phyloP scores from a whole-genome alignment of 2,888 invertebrate species.

The Celastrina argiolus region DNA sequence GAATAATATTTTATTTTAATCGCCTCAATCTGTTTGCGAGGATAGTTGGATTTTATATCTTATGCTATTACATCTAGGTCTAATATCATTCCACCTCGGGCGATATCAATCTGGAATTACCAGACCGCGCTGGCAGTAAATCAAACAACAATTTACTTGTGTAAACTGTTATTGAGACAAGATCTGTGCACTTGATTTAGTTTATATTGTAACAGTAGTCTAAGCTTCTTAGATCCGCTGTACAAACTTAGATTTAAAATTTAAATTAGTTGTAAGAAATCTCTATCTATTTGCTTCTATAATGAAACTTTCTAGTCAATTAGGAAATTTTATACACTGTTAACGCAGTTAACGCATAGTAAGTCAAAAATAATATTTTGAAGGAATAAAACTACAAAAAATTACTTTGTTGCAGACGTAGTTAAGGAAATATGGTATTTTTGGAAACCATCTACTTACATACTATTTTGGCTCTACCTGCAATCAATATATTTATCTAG shows the following conservation, averaged over 20 bases:
- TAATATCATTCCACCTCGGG: neutral
- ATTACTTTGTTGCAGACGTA: no score
- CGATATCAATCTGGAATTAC: slow-evolving; percentile 18
- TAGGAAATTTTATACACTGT: no score
- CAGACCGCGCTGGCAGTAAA: slow-evolving; percentile 14
- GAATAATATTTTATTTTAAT: slow-evolving; percentile 10
- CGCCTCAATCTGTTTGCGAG: neutral
- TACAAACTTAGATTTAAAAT: neutral
- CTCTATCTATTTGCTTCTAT: neutral
- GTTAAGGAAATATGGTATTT: no score
- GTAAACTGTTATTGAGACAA: slow-evolving; percentile 15
- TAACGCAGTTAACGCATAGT: no score
- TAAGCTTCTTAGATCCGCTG: slow-evolving; percentile 1
- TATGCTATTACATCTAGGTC: neutral
- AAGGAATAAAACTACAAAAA: no score
- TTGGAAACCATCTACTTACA: no score
- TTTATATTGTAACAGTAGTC: neutral
- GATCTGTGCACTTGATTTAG: slow-evolving; percentile 18
- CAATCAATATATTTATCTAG: neutral
- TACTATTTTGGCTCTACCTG: neutral
- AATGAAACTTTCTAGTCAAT: no score
- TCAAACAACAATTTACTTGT: slow-evolving; percentile 23
- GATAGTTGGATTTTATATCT: neutral
- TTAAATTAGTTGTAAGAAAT: neutral
- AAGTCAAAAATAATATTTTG: no score